Conservation (phyloP, 2,797 vertebrate genomes). For the Poecile montanus region DNA sequence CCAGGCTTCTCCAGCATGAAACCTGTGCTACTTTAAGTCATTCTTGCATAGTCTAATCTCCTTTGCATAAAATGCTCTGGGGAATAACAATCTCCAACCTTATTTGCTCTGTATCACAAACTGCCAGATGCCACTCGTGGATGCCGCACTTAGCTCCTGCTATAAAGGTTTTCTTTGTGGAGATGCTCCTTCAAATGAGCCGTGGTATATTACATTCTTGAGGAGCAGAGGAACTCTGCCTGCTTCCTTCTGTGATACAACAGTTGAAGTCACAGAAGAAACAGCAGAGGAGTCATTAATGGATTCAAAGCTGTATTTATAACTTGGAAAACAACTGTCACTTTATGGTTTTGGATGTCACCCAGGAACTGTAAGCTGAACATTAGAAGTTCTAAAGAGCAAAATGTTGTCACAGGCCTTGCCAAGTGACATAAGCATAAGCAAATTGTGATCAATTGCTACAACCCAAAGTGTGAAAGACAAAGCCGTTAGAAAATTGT, state of each 20-base stretch:
- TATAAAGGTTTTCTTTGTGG: constrained; percentile 44
- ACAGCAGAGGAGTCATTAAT: not conserved
- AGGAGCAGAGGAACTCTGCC: constrained; percentile 33
- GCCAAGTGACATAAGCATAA: not conserved
- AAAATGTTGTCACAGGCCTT: constrained; percentile 19
- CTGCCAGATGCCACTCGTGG: constrained; percentile 51
- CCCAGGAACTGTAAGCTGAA: constrained; percentile 41
- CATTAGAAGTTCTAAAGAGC: constrained; percentile 13
- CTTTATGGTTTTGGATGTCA: constrained; percentile 21
- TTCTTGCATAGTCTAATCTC: constrained; percentile 32
- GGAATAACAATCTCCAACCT: constrained; percentile 5
- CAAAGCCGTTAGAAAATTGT: constrained; percentile 2
- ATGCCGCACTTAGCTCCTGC: constrained; percentile 9
- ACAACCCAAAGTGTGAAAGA: not conserved
- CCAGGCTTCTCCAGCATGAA: constrained; percentile 34
- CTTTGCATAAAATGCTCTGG: constrained; percentile 4
- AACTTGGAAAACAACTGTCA: constrained; percentile 57
- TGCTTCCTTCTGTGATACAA: not conserved
- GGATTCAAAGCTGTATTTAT: constrained; percentile 24
- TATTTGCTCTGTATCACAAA: constrained; percentile 34
- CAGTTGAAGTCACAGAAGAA: constrained; percentile 38
- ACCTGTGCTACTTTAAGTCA: not conserved
- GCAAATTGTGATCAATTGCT: not conserved
- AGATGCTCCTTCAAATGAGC: constrained; percentile 62
- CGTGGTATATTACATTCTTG: constrained; percentile 15